phyloP scores from a whole-genome alignment of 2,888 invertebrate species.

The Dasysyrphus tricinctus region DNA sequence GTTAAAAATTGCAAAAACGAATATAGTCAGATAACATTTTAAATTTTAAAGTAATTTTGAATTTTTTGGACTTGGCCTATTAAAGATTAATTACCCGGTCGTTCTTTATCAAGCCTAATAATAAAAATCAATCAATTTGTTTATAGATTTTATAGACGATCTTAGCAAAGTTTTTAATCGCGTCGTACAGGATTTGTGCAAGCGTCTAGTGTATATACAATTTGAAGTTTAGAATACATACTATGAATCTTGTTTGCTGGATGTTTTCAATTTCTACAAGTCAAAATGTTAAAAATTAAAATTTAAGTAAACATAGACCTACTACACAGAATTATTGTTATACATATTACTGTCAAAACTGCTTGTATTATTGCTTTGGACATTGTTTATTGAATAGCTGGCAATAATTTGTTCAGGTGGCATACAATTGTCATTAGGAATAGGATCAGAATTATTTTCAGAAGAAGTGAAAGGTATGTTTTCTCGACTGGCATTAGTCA shows the following conservation, averaged over 20 bases:
- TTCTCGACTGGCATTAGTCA: neutral
- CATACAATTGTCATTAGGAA: slow-evolving; percentile 34
- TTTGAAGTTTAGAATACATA: neutral
- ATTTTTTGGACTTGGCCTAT: no score
- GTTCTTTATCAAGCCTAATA: no score
- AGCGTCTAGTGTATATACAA: no score
- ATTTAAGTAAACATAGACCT: neutral
- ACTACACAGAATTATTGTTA: slow-evolving; percentile 18
- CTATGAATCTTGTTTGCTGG: slow-evolving; percentile 22
- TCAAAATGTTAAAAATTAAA: neutral
- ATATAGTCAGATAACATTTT: no score
- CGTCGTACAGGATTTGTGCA: no score
- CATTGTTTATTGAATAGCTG: slow-evolving; percentile 5
- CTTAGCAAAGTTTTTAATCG: no score
- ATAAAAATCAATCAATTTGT: no score
- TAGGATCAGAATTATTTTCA: slow-evolving; percentile 8
- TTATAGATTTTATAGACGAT: no score
- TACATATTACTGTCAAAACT: slow-evolving; percentile 28
- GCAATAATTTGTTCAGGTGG: slow-evolving; percentile 11
- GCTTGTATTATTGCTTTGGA: slow-evolving; percentile 25
- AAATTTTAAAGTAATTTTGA: no score
- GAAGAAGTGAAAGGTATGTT: neutral
- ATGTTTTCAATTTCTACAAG: neutral
- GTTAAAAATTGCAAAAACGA: no score
- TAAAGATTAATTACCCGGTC: no score